Conservation (phyloP, 2,888 invertebrate genomes). For the Baronia brevicornis region DNA sequence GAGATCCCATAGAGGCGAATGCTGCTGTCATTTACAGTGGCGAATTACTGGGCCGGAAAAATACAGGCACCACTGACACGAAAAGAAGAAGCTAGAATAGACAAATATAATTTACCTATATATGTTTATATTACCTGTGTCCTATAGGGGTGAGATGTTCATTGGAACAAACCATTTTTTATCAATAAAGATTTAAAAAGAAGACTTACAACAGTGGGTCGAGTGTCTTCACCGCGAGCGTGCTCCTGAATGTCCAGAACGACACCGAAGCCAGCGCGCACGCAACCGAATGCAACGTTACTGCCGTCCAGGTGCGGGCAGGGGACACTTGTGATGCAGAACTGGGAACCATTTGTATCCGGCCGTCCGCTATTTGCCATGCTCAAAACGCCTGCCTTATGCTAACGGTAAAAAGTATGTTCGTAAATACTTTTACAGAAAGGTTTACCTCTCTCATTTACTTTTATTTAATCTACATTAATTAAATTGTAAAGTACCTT, state of each 20-base stretch:
- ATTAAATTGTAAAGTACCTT: constrained; percentile 46
- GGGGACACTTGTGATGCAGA: constrained; percentile 88
- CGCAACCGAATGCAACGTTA: constrained; percentile 89
- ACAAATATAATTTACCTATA: too few species aligned
- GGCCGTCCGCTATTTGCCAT: constrained; percentile 87
- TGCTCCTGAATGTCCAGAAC: constrained; percentile 81
- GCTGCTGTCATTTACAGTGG: too few species aligned
- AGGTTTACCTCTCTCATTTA: background rate
- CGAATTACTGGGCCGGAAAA: too few species aligned
- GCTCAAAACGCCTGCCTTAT: constrained; percentile 80
- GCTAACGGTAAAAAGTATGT: constrained; percentile 73
- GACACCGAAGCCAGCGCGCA: constrained; percentile 84
- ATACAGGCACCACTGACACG: too few species aligned
- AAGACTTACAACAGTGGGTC: constrained; percentile 75
- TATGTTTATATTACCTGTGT: too few species aligned
- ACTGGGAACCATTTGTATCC: constrained; percentile 95
- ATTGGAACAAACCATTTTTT: constrained; percentile 22
- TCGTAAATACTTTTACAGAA: too few species aligned
- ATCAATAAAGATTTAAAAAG: constrained; percentile 18
- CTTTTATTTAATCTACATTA: background rate
- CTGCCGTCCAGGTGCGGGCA: constrained; percentile 86
- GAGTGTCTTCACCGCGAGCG: constrained; percentile 70
- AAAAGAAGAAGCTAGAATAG: too few species aligned
- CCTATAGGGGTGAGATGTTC: too few species aligned
- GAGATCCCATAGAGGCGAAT: too few species aligned